Base-by-base conservation (phyloP, 2,797 vertebrate genomes). In the Cossypha niveicapilla region DNA sequence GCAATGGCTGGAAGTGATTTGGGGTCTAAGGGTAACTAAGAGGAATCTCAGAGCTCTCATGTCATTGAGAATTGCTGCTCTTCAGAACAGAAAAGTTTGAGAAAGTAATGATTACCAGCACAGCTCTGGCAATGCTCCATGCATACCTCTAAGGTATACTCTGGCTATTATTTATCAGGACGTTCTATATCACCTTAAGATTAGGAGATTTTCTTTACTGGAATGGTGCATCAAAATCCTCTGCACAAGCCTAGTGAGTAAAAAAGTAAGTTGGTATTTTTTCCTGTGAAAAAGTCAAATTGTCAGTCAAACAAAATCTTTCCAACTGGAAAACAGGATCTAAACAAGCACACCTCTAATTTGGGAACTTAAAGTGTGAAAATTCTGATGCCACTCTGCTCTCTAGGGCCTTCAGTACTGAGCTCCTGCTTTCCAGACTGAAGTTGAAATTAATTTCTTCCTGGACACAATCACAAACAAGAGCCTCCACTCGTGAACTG, bases 401-500 rank as follows among this genome's bases (percentile, higher is more conserved):
- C 45, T 73, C 60, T 63, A 17, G n/a, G 18, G 12, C 53, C 48
- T 41, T 54, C 60, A 70, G 16, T 42, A 85, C 7, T 13, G 5
- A 76, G 39, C 10, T 28, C 13, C 22, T 42, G 18, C 44, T 74
- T 77, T 71, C 23, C 32, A 83, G 44, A 51, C 8, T n/a, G 47
- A 74, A 67, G 2, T 5, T 11, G 3, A 18, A 72, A 91, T 28
- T 53, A 6, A 13, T 47, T 88, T 88, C 37, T 74, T 67, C 86
- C 4, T 22, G 28, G 11, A 34, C 1, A 5, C 9, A 60, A 32
- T 24, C 57, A 63, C 0, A 0, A 34, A 28, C 11, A 63, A 67
- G 25, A 53, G 42, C 9, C 3, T 60, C 25, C 53, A 60, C 5
- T 57, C 34, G 68, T 5, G 6, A 92, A n/a, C 15, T 72, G 9